A percentile compares a stretch with the other conserved stretches of the same genome.
Evolutionary conservation across 2,113 vertebrate genomes (phyloP).

Genomic region (Esox niger): DNA sequence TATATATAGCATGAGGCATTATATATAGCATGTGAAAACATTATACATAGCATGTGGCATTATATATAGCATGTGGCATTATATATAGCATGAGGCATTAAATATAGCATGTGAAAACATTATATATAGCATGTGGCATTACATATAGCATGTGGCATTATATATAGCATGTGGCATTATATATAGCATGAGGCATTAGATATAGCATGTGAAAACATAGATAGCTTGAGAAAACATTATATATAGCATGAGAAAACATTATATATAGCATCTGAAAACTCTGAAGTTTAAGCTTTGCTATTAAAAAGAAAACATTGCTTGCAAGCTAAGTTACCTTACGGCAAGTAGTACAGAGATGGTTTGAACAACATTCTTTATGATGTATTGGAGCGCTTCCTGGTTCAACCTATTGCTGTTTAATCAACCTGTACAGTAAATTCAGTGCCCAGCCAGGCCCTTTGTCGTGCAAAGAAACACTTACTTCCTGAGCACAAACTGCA

Average conservation of each 20-base stretch:
- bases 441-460: not conserved
- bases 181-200: not conserved
- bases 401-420: not conserved
- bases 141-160: not conserved
- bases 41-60: too few relatives aligned
- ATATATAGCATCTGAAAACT: not conserved
- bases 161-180: not conserved
- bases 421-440: not conserved
- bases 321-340: not conserved
- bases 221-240: too few relatives aligned
- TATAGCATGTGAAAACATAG: not conserved
- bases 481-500: constrained; percentile 11
- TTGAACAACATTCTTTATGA: not conserved
- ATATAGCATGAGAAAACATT: not conserved
- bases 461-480: constrained; percentile 9
- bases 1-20: not conserved
- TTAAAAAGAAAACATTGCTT: not conserved
- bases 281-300: not conserved
- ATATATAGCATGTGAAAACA: not conserved
- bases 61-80: not conserved
- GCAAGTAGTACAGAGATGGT: not conserved
- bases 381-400: not conserved
- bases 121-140: too few relatives aligned
- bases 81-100: not conserved
- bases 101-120: not conserved